Conservation (phyloP, 2,113 vertebrate genomes). For the Scalopus aquaticus region DNA sequence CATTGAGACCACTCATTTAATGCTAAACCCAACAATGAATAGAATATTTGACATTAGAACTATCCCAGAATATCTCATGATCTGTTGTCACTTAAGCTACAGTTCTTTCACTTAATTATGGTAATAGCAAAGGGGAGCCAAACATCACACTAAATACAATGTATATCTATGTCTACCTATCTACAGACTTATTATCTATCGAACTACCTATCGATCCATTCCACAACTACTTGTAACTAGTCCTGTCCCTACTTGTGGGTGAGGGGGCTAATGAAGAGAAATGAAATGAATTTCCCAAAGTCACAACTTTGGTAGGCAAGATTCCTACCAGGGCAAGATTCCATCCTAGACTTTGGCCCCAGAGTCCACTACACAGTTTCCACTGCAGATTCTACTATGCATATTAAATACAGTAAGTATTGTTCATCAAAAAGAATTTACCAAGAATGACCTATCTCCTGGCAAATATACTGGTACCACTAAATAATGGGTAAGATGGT, state of each 20-base stretch:
- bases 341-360: background rate
- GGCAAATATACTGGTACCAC: background rate
- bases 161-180: background rate
- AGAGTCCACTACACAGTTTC: background rate
- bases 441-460: background rate
- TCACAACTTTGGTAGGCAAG: fast-evolving
- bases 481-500: background rate
- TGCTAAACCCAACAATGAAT: background rate
- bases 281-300: background rate
- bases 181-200: background rate
- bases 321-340: background rate
- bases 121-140: background rate
- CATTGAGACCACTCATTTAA: background rate
- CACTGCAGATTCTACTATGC: background rate
- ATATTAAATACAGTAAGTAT: background rate
- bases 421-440: background rate
- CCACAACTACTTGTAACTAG: background rate
- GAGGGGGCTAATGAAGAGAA: background rate
- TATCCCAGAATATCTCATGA: background rate
- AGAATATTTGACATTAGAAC: background rate
- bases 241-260: background rate
- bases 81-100: background rate
- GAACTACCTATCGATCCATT: background rate
- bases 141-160: background rate
- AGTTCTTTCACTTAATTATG: background rate